Conservation (phyloP, 1,140 invertebrate genomes). For the Philotrypesis tridentata region DNA sequence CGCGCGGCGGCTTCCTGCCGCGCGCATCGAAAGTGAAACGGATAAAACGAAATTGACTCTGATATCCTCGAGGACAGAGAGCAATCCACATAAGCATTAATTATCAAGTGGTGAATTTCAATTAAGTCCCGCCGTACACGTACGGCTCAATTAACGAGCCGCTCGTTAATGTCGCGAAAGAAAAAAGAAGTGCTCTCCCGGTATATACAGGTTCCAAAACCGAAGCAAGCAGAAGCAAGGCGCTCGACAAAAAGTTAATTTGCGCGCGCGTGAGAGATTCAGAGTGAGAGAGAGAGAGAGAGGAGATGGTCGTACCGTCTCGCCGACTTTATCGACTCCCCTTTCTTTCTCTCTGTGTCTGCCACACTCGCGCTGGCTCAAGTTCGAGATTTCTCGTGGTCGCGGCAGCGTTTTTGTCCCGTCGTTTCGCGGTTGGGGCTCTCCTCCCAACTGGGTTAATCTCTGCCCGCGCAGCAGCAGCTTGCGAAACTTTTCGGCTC, state of each 20-base stretch:
- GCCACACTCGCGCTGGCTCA: background rate
- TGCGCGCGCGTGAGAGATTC: background rate
- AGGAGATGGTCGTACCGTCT: background rate
- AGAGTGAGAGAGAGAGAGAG: background rate
- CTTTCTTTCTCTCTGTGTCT: background rate
- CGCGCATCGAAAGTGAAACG: too few species aligned
- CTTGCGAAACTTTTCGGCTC: background rate
- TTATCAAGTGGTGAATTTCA: background rate
- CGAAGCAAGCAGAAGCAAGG: background rate
- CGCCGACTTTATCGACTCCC: background rate
- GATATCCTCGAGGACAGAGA: background rate
- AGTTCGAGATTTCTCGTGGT: background rate
- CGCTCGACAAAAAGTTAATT: background rate
- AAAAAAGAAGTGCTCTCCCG: background rate
- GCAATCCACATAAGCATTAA: background rate
- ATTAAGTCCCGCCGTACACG: too few species aligned
- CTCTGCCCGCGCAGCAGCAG: background rate
- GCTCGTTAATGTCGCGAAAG: background rate
- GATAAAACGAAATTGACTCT: background rate
- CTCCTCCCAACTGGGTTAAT: conserved; percentile 23
- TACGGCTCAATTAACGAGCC: background rate
- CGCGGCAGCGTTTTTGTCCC: background rate
- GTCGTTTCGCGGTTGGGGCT: background rate
- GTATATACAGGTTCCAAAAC: too few species aligned
- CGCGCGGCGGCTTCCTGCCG: too few species aligned